Percentiles rank a stretch among this genome's conserved stretches.
phyloP scores from a whole-genome alignment of 2,888 invertebrate species.

The Perizoma flavofasciatum region DNA sequence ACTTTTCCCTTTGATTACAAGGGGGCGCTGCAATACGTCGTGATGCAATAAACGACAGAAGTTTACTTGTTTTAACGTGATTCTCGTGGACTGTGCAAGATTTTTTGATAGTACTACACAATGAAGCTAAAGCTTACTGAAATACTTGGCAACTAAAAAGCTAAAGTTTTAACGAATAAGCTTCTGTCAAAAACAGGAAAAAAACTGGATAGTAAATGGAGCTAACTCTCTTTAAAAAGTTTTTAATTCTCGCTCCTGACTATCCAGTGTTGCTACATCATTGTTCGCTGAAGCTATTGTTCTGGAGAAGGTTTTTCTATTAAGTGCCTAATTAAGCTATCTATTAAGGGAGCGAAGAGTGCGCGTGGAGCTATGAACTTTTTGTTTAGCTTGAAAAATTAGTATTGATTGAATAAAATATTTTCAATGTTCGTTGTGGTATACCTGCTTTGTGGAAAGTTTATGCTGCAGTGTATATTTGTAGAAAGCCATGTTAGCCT shows the following conservation, averaged over 20 bases:
- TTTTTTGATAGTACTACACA: too few relatives aligned
- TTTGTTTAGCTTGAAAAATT: background rate
- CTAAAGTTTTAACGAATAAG: conserved; percentile 30
- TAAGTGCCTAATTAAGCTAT: conserved; percentile 41
- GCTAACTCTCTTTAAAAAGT: conserved; percentile 32
- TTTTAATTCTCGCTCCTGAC: conserved; percentile 29
- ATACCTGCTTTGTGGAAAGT: too few relatives aligned
- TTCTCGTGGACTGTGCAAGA: too few relatives aligned
- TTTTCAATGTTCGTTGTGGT: too few relatives aligned
- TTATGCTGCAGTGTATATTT: too few relatives aligned
- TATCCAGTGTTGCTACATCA: conserved; percentile 28
- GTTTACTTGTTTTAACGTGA: too few relatives aligned
- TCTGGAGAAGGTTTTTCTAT: conserved; percentile 39
- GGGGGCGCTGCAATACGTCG: too few relatives aligned
- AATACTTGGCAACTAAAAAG: conserved; percentile 24
- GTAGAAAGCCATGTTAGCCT: too few relatives aligned
- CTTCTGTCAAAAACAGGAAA: conserved; percentile 33
- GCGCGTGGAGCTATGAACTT: conserved; percentile 2
- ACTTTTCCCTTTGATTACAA: too few relatives aligned
- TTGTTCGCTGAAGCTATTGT: conserved; percentile 34
- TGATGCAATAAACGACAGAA: too few relatives aligned
- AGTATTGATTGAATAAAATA: too few relatives aligned
- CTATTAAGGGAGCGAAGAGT: conserved; percentile 24
- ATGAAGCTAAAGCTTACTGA: conserved; percentile 8
- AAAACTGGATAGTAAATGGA: conserved; percentile 30